These are phyloP conservation scores for Acestrorhynchus altus DNA, from an alignment of 2,797 vertebrate genomes.

Conservation along the genomic window DNA sequence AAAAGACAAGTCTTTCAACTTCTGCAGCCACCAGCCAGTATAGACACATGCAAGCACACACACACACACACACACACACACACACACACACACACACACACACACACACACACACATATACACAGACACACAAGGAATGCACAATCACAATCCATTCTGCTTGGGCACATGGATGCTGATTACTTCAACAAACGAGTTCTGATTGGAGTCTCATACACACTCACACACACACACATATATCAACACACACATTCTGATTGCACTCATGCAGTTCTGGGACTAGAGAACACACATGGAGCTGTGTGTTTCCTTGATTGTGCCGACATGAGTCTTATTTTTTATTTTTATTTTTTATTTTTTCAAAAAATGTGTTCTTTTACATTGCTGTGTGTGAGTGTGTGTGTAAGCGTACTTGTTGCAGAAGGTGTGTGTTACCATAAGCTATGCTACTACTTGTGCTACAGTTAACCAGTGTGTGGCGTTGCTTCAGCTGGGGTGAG, in stretches of 20 bases:
- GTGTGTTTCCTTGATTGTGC: constrained; percentile 62
- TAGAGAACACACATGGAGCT: constrained; percentile 40
- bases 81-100: not conserved
- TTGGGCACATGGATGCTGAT: constrained; percentile 47
- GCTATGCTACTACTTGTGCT: constrained; percentile 33
- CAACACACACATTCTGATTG: constrained; percentile 67
- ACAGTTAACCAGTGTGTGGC: constrained; percentile 34
- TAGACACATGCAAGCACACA: no score
- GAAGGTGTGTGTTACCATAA: constrained; percentile 42
- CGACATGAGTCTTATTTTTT: constrained; percentile 53
- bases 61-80: not conserved
- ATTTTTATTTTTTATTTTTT: constrained; percentile 17
- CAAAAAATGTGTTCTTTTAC: constrained; percentile 37
- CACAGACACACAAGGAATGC: constrained; percentile 12
- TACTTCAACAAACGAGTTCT: constrained; percentile 50
- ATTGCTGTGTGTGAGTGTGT: constrained; percentile 35
- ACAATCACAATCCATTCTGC: constrained; percentile 51
- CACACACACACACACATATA: not conserved
- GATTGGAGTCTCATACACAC: constrained; percentile 55
- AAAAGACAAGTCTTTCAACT: constrained; percentile 44
- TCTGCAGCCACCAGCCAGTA: not conserved
- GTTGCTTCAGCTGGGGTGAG: constrained; percentile 37
- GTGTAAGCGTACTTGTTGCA: constrained; percentile 28
- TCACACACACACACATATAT: constrained; percentile 57
- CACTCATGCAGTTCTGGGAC: constrained; percentile 68